A percentile compares a stretch with the other conserved stretches of the same genome.
phyloP scores from a whole-genome alignment of 1,140 invertebrate species.

The Rhyzopertha dominica region DNA sequence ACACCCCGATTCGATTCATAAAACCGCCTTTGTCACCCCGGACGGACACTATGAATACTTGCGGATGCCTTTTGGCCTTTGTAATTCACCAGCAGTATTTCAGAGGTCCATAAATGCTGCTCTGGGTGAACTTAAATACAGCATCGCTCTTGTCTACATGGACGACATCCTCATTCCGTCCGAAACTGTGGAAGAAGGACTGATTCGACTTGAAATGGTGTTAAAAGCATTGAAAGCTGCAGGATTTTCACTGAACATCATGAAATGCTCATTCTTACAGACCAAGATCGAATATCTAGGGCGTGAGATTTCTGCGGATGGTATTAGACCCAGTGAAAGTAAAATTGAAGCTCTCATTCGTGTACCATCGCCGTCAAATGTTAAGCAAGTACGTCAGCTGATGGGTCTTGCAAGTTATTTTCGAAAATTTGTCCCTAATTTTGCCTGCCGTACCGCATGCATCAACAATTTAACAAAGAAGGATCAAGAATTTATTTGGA shows the following conservation, averaged over 20 bases:
- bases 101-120: conserved; percentile 32
- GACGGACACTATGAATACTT: conserved; percentile 44
- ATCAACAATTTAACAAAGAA: conserved; percentile 36
- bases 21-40: too few relatives aligned
- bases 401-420: conserved; percentile 36
- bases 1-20: too few relatives aligned
- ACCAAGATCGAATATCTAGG: conserved; percentile 32
- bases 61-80: conserved; percentile 43
- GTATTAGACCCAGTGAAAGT: conserved; percentile 21
- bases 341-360: conserved; percentile 33
- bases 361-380: conserved; percentile 27
- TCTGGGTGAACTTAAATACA: conserved; percentile 24
- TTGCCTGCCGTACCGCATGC: conserved; percentile 33
- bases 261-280: conserved; percentile 36
- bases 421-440: conserved; percentile 34
- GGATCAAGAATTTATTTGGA: conserved; percentile 25
- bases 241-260: conserved; percentile 19
- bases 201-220: conserved; percentile 21
- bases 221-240: conserved; percentile 14
- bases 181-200: conserved; percentile 34
- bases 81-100: conserved; percentile 33
- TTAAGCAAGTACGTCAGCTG: conserved; percentile 36
- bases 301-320: conserved; percentile 22
- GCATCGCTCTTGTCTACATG: conserved; percentile 25
- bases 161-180: conserved; percentile 35